Evolutionary conservation across 2,797 vertebrate genomes (phyloP), one percentile per base, ranked within the genome.

Genomic region (Champsocephalus gunnari): DNA sequence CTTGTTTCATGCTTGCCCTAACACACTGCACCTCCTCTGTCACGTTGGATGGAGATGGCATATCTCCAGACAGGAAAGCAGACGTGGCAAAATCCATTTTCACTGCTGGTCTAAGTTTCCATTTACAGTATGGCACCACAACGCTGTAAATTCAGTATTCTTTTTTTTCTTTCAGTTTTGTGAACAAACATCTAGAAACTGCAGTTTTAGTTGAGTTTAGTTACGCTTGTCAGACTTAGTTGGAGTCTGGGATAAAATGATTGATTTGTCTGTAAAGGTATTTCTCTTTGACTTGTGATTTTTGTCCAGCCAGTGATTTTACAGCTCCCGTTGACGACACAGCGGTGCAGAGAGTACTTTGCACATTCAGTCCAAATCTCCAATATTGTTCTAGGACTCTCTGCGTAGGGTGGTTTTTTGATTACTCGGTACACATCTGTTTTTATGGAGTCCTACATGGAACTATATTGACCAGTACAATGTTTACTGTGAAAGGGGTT

Each of bases 1-100:
- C 82, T 83, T 82, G 72, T 83, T 73, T 82, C 38, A 61, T 43
- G 45, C 66, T 55, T 14, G 47, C 34, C 21, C 47, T 32, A 70
- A 73, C 56, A 63, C 64, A 50, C 88, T 78, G 75, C 74, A 67
- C 41, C 51, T 66, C 53, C 43, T 70, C 53, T 16, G 45, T 80
- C 62, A 34, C 13, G 12, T 9, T 64, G 84, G 71, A 76, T 77
- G 71, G 3, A 9, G 71, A 50, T 45, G 73, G 14, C 61, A 48
- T 24, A 16, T 50, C 75, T 80, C 56, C 45, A 44, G 66, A 75
- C 71, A 21, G 56, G 34, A 50, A 51, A 28, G 64, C 71, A 71
- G 73, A 57, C 0, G 14, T 43, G 70, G 53, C 28, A 66, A 54
- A 81, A 70, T 74, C 12, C 3, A 17, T 54, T 63, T 77, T 50